Evolutionary conservation across 2,113 vertebrate species (phyloP), one percentile per base, ranked within the genome.

Genomic region (Thamnophis sirtalis): DNA sequence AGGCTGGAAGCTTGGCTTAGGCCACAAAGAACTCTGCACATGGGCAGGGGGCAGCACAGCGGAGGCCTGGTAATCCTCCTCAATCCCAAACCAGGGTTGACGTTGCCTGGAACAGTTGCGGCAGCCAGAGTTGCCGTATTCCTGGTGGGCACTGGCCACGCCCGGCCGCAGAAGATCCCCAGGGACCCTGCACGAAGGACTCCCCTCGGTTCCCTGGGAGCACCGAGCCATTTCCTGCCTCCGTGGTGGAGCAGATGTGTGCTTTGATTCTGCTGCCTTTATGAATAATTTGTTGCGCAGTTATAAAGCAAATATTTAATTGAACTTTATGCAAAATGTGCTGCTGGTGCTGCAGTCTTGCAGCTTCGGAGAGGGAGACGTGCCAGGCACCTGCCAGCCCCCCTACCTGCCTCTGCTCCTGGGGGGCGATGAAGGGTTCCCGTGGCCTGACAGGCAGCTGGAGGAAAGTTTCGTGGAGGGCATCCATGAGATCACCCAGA

Each of bases 271-370:
- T 91, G 92, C 87, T 90, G 93, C 94, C 95, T 96, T 96, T 96
- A 96, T 96, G 96, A 97, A 97, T 96, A 96, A 97, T 96, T 96
- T 96, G 96, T 96, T 93, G 94, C 0, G 87, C 96, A 96, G 96
- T 96, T 96, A 97, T 94, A 96, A 96, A 96, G 95, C 95, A 96
- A 96, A 96, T 96, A 97, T 97, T 96, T 96, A 96, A 97, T 96
- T 96, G 95, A 96, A 95, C 96, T 95, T 96, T 80, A 95, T 95
- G 95, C 94, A 95, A 96, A 96, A 97, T 94, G 28, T 96, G 94
- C 94, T 95, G 95, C 93, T 68, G 94, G 91, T 90, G 94, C 56
- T 80, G 73, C 73, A 80, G n/a, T 38, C 68, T 38, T 80, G 68
- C n/a, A 80, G 33, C 73, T 43, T 43, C 33, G 9, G 17, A 43